Evolutionary conservation across 2,888 invertebrate genomes (phyloP).

Genomic region (Stenodera caucasica): DNA sequence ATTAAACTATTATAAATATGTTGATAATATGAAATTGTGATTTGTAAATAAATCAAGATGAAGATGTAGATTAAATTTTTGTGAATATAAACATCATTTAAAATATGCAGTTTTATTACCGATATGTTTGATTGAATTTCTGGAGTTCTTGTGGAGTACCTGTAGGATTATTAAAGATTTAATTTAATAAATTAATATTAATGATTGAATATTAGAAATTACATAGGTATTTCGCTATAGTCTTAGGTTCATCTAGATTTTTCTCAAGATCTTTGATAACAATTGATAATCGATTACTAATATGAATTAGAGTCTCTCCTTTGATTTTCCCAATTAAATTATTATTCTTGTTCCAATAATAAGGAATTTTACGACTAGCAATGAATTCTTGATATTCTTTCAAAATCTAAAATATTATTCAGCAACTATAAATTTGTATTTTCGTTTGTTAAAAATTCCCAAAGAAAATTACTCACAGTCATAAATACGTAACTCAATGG

Average conservation of each 20-base stretch:
- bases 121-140: background rate
- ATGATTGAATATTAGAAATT: background rate
- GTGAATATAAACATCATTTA: too few species aligned
- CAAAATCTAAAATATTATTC: too few species aligned
- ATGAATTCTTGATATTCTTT: slow-evolving; percentile 4
- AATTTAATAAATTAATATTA: background rate
- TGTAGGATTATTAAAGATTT: too few species aligned
- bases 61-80: too few species aligned
- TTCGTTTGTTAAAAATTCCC: too few species aligned
- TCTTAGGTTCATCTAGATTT: slow-evolving; percentile 7
- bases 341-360: slow-evolving; percentile 58
- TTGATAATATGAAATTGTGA: too few species aligned
- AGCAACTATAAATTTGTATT: too few species aligned
- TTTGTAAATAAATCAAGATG: too few species aligned
- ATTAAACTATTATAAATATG: too few species aligned
- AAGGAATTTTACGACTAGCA: slow-evolving; percentile 47
- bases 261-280: background rate
- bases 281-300: background rate
- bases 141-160: background rate
- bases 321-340: slow-evolving; percentile 54
- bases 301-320: slow-evolving; percentile 14
- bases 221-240: background rate
- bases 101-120: too few species aligned
- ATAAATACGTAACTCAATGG: slow-evolving; percentile 45
- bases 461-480: slow-evolving; percentile 36